Percentiles rank a stretch among this genome's conserved stretches.
phyloP scores from a whole-genome alignment of 2,888 invertebrate species.

The Timema cristinae region DNA sequence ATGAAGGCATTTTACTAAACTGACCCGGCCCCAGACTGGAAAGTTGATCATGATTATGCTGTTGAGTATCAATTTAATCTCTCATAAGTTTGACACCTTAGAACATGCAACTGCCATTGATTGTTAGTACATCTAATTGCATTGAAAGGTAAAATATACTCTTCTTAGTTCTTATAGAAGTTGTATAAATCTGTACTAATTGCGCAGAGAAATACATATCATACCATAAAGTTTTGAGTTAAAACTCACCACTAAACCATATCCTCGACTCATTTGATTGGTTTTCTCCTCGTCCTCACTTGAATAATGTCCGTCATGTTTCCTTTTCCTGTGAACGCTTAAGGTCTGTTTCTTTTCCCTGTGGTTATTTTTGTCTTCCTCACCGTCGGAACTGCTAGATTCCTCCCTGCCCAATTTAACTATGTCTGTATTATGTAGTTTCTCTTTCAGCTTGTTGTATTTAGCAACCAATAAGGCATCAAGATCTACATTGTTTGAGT shows the following conservation, averaged over 20 bases:
- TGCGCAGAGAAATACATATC: too few relatives aligned
- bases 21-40: too few relatives aligned
- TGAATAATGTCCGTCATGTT: constrained; percentile 18
- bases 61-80: too few relatives aligned
- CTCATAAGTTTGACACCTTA: too few relatives aligned
- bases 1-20: too few relatives aligned
- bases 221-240: too few relatives aligned
- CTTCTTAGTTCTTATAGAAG: too few relatives aligned
- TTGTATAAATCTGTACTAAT: too few relatives aligned
- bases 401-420: constrained; percentile 38
- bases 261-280: constrained; percentile 5
- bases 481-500: constrained; percentile 47
- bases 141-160: too few relatives aligned
- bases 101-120: too few relatives aligned
- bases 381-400: constrained; percentile 25
- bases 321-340: constrained; percentile 23
- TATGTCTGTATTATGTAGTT: constrained; percentile 46
- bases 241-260: constrained; percentile 22
- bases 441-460: constrained; percentile 60
- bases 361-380: constrained; percentile 22
- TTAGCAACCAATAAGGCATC: constrained; percentile 68
- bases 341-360: constrained; percentile 20
- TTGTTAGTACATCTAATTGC: too few relatives aligned
- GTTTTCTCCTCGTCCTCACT: constrained; percentile 21
- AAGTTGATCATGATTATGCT: too few relatives aligned